Evolutionary conservation across 2,113 vertebrate species (phyloP).

Genomic region (Chionis minor): DNA sequence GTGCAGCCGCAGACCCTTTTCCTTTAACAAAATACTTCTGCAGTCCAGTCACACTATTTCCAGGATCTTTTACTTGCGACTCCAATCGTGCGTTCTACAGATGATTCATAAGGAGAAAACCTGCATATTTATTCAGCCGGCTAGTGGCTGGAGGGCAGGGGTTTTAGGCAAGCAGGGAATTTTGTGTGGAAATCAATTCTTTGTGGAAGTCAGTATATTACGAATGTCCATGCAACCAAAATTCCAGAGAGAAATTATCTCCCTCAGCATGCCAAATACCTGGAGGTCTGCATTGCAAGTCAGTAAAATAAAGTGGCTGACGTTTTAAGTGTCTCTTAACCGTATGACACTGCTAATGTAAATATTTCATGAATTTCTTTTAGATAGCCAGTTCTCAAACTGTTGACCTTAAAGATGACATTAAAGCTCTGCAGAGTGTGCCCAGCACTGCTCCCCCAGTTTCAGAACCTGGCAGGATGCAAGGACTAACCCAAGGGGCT

Average conservation of each 20-base stretch:
- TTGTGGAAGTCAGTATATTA: slow-evolving; percentile 77
- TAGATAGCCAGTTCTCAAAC: background rate
- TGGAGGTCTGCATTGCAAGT: slow-evolving; percentile 54
- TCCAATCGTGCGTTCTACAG: slow-evolving; percentile 44
- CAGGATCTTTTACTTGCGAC: slow-evolving; percentile 43
- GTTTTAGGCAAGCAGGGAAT: slow-evolving; percentile 80
- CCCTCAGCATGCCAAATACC: slow-evolving; percentile 62
- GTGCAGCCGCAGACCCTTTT: background rate
- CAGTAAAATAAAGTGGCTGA: slow-evolving; percentile 61
- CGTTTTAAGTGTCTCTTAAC: slow-evolving; percentile 71
- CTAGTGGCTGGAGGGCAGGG: slow-evolving; percentile 56
- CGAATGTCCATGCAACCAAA: slow-evolving; percentile 72
- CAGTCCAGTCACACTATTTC: slow-evolving; percentile 47
- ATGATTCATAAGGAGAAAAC: slow-evolving; percentile 55
- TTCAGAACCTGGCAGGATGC: background rate
- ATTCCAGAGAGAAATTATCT: slow-evolving; percentile 80
- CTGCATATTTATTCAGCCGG: slow-evolving; percentile 71
- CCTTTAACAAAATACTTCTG: slow-evolving; percentile 39
- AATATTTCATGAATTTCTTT: slow-evolving; percentile 23
- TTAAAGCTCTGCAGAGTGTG: background rate
- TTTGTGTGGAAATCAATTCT: slow-evolving; percentile 83
- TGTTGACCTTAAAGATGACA: background rate
- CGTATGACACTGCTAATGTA: slow-evolving; percentile 1
- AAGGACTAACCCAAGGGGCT: too few relatives aligned
- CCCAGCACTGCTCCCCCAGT: background rate